These are phyloP conservation scores for Willowsia nigromaculata DNA, from an alignment of 2,888 invertebrate species.

Conservation along the genomic window DNA sequence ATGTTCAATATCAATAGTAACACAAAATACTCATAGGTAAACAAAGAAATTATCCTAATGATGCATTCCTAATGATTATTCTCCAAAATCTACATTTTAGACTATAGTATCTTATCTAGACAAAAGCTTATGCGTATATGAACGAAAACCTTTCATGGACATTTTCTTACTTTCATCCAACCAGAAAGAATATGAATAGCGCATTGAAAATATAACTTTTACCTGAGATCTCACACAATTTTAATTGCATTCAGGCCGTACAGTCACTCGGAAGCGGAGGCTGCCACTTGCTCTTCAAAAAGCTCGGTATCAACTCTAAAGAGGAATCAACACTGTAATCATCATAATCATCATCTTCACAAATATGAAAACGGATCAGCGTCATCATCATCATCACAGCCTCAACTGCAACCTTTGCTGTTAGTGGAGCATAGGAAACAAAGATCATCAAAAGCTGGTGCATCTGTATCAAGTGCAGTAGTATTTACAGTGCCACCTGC, in stretches of 20 bases:
- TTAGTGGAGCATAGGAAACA: background rate
- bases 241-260: background rate
- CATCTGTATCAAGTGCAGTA: background rate
- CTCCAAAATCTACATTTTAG: background rate
- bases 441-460: background rate
- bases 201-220: background rate
- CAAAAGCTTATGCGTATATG: background rate
- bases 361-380: background rate
- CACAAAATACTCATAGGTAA: background rate
- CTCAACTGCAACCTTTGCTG: background rate
- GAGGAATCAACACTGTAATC: background rate
- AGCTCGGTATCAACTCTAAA: background rate
- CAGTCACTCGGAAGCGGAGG: background rate
- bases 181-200: background rate
- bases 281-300: background rate
- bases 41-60: constrained; percentile 45
- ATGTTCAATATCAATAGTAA: background rate
- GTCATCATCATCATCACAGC: background rate
- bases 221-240: background rate
- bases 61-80: constrained; percentile 47
- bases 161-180: background rate
- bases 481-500: constrained; percentile 31
- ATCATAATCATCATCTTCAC: no score
- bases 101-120: background rate
- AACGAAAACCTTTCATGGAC: background rate